Evolutionary conservation across 2,113 vertebrate genomes (phyloP), one percentile per base, ranked within the genome.

Genomic region (Plecotus auritus): DNA sequence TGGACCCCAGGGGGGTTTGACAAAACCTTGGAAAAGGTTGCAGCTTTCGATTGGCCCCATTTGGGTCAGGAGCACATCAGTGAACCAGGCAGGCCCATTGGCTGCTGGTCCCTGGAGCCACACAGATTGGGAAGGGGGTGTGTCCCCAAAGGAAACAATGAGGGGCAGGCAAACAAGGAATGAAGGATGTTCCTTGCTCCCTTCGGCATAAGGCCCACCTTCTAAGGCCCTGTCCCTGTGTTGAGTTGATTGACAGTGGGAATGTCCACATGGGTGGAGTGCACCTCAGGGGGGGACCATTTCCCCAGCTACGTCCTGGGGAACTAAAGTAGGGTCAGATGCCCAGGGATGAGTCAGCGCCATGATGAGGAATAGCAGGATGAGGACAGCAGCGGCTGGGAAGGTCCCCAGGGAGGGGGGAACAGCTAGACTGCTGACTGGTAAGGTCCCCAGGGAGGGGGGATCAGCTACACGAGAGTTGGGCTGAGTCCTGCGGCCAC

Each of bases 301-400:
- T 20, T 23, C 37, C 40, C 47, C 22, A 86, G 30, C 49, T 47
- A 22, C 9, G 4, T 18, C 67, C 74, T 54, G 14, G 26, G 20
- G 67, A 77, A 30, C 30, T 54, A 17, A 82, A 26, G 26, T 4
- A 61, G 69, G 26, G 61, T 47, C 45, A 66, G 72, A 56, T 23
- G 30, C 42, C 30, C 14, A n/a, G 80, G 18, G 28, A 1, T 28
- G 76, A 77, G 35, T 35, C 51, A 72, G 35, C 45, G 20, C 18
- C 45, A 42, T 2, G 35, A n/a, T 26, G 37, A 26, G 61, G 22
- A 32, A 20, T 0, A 13, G 66, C 14, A 35, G 0, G 18, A 18
- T 2, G 32, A 40, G 2, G 17, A 72, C 56, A 76, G 64, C 2
- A 12, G 17, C 0, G 1, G 30, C 2, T 3, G 3, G 5, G 45